Evolutionary conservation across 2,888 invertebrate genomes (phyloP).

Genomic region (Pollenia amentaria): DNA sequence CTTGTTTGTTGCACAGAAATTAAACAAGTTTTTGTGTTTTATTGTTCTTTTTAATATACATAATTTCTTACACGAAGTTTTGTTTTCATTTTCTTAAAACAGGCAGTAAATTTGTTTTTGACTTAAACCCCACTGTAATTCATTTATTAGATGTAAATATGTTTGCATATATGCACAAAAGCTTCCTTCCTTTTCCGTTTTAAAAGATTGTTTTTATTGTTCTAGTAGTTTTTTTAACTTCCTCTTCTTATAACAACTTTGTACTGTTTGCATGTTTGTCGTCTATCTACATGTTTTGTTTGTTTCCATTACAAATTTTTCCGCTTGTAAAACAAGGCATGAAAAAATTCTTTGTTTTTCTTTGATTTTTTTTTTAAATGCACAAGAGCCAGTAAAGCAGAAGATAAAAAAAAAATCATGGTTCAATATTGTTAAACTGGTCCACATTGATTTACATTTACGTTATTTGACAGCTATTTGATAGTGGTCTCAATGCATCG

Average conservation of each 20-base stretch:
- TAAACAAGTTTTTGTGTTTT: too few relatives aligned
- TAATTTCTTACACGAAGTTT: too few relatives aligned
- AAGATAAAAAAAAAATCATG: slow-evolving; percentile 13
- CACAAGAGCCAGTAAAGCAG: not conserved
- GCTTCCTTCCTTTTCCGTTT: slow-evolving; percentile 4
- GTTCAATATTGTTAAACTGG: slow-evolving; percentile 34
- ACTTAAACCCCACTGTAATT: too few relatives aligned
- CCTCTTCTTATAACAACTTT: slow-evolving; percentile 12
- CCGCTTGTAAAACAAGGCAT: slow-evolving; percentile 59
- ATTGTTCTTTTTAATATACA: too few relatives aligned
- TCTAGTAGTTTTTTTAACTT: not conserved
- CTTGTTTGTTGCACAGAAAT: too few relatives aligned
- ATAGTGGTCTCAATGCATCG: slow-evolving; percentile 40
- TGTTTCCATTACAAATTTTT: slow-evolving; percentile 59
- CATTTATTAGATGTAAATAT: too few relatives aligned
- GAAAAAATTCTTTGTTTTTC: slow-evolving; percentile 9
- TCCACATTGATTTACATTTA: slow-evolving; percentile 47
- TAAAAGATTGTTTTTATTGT: not conserved
- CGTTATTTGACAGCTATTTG: slow-evolving; percentile 51
- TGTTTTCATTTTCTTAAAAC: too few relatives aligned
- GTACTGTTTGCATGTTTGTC: slow-evolving; percentile 45
- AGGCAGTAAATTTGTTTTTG: too few relatives aligned
- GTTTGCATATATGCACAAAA: not conserved
- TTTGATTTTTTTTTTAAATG: not conserved
- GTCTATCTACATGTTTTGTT: slow-evolving; percentile 18